A percentile compares a stretch with the other conserved stretches of the same genome.
Conservation (phyloP, 30 jellyfish, hydroid and myxozoan species). For the Sanderia malayensis region DNA sequence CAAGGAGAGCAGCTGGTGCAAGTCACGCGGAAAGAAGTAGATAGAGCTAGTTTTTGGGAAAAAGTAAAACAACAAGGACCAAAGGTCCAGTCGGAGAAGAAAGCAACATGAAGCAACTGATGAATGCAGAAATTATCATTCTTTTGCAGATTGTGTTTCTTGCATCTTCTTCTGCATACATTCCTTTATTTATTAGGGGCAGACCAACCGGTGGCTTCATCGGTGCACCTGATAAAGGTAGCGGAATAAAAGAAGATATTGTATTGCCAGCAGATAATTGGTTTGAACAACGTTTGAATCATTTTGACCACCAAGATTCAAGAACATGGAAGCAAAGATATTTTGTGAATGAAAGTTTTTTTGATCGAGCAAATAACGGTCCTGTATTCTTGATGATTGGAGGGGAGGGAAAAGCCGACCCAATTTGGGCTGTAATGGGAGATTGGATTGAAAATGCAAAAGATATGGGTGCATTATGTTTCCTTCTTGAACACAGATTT, state of each 20-base stretch:
- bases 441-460: constrained; percentile 81
- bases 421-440: constrained; percentile 87
- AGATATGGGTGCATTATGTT: constrained; percentile 79
- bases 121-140: too few relatives aligned
- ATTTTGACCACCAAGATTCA: constrained; percentile 68
- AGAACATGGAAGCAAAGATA: constrained; percentile 91
- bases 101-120: too few relatives aligned
- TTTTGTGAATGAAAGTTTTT: constrained; percentile 57
- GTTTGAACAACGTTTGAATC: constrained; percentile 85
- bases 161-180: constrained; percentile 20
- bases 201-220: constrained; percentile 93
- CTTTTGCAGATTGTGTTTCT: background rate
- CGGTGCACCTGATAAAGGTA: constrained; percentile 71
- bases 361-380: constrained; percentile 53
- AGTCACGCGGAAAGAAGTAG: too few relatives aligned
- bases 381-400: constrained; percentile 97
- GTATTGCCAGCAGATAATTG: constrained; percentile 65
- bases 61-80: too few relatives aligned
- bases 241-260: constrained; percentile 8
- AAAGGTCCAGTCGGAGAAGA: too few relatives aligned
- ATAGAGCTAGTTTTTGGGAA: too few relatives aligned
- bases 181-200: constrained; percentile 78
- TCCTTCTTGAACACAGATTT: constrained; percentile 83
- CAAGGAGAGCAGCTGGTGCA: too few relatives aligned
- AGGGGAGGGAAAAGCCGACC: constrained; percentile 90